These are phyloP conservation scores for Pelmatolapia mariae DNA, from an alignment of 2,113 vertebrate genomes.

Conservation along the genomic window DNA sequence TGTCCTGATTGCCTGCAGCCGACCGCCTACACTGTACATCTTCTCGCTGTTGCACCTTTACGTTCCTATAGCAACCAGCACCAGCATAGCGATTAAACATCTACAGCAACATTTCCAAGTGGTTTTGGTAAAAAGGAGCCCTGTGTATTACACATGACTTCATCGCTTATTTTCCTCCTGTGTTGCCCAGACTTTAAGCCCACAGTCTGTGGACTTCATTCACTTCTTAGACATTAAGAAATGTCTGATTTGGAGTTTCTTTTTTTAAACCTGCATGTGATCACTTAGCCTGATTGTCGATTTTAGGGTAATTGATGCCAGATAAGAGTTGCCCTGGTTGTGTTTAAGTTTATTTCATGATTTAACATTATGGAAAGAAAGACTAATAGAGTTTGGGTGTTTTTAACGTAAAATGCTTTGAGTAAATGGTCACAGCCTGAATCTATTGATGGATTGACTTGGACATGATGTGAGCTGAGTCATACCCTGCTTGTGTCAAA, in stretches of 20 bases:
- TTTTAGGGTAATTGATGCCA: background rate
- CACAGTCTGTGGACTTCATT: background rate
- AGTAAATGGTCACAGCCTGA: background rate
- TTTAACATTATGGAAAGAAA: background rate
- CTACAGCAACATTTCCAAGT: conserved; percentile 37
- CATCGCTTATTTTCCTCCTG: conserved; percentile 25
- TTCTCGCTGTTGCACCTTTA: conserved; percentile 40
- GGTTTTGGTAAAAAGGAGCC: conserved; percentile 25
- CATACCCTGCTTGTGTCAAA: background rate
- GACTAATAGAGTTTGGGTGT: background rate
- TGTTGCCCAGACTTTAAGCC: background rate
- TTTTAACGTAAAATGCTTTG: background rate
- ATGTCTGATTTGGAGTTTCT: background rate
- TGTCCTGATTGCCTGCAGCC: conserved; percentile 42
- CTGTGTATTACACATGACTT: conserved; percentile 32
- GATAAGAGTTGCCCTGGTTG: background rate
- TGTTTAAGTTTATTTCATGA: background rate
- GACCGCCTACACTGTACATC: conserved; percentile 50
- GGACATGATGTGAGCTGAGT: background rate
- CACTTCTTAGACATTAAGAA: background rate
- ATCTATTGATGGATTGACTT: background rate
- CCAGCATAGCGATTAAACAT: conserved; percentile 44
- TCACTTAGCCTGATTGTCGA: background rate
- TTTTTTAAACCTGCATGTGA: background rate
- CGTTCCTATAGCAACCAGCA: conserved; percentile 60